phyloP scores from a whole-genome alignment of 2,797 vertebrate genomes.

The Acipenser ruthenus region DNA sequence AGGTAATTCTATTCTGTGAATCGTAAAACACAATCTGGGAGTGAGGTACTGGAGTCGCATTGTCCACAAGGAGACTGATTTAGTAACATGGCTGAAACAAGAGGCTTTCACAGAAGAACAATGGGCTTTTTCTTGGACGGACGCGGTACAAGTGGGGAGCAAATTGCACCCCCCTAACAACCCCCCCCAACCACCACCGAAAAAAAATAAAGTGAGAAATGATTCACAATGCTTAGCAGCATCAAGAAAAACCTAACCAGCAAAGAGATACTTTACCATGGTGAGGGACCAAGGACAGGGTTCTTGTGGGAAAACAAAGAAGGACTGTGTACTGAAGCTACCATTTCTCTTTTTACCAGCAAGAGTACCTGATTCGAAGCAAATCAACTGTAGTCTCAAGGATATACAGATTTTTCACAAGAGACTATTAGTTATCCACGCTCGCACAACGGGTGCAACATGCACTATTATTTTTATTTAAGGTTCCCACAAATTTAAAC shows the following conservation, averaged over 20 bases:
- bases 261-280: conserved; percentile 1
- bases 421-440: too few species aligned
- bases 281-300: too few species aligned
- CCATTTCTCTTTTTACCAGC: too few species aligned
- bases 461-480: too few species aligned
- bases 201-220: conserved; percentile 49
- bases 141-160: conserved; percentile 44
- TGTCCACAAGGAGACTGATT: conserved; percentile 47
- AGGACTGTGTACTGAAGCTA: too few species aligned
- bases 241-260: conserved; percentile 50
- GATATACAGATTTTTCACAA: too few species aligned
- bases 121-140: conserved; percentile 42
- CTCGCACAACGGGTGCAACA: too few species aligned
- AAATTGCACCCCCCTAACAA: conserved; percentile 35
- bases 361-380: too few species aligned
- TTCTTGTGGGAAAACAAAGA: too few species aligned
- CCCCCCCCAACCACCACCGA: conserved; percentile 27
- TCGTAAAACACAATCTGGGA: conserved; percentile 34
- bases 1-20: conserved; percentile 31
- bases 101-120: conserved; percentile 50
- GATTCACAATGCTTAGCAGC: conserved; percentile 44
- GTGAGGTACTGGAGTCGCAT: conserved; percentile 29
- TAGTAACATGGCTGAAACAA: conserved; percentile 51
- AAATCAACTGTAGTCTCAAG: too few species aligned
- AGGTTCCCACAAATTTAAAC: too few species aligned